Conservation (phyloP, 2,113 vertebrate genomes). For the Hemicordylus capensis region DNA sequence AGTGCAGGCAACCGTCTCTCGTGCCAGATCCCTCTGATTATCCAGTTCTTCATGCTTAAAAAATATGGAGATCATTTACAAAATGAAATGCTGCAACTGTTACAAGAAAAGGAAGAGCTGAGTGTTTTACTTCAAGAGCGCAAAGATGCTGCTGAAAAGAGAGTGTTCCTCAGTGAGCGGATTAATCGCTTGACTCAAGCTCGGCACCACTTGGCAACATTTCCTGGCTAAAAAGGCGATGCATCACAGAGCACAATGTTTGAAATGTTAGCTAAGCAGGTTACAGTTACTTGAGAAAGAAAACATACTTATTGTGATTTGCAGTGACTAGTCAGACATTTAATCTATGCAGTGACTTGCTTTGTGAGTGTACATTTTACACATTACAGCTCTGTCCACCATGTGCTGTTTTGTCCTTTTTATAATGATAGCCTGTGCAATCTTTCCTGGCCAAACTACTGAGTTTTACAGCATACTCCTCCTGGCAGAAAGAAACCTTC, state of each 20-base stretch:
- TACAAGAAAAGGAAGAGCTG: constrained; percentile 73
- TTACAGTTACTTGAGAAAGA: neutral
- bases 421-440: too few species aligned
- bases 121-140: constrained; percentile 79
- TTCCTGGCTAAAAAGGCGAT: constrained; percentile 28
- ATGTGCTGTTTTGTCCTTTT: too few species aligned
- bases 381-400: too few species aligned
- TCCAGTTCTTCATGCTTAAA: constrained; percentile 81
- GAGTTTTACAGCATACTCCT: too few species aligned
- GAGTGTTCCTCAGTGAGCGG: constrained; percentile 68
- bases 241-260: too few species aligned
- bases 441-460: too few species aligned
- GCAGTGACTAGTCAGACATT: neutral
- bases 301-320: neutral
- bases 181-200: constrained; percentile 77
- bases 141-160: constrained; percentile 71
- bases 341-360: too few species aligned
- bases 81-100: constrained; percentile 79
- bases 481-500: too few species aligned
- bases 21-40: constrained; percentile 85
- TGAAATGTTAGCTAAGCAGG: neutral
- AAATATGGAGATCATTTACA: constrained; percentile 74
- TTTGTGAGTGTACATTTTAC: too few species aligned
- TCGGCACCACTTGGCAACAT: constrained; percentile 69
- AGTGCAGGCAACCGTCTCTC: constrained; percentile 78